Base-by-base conservation (phyloP, 2,113 vertebrate genomes). In the Ceyx margarethae region DNA sequence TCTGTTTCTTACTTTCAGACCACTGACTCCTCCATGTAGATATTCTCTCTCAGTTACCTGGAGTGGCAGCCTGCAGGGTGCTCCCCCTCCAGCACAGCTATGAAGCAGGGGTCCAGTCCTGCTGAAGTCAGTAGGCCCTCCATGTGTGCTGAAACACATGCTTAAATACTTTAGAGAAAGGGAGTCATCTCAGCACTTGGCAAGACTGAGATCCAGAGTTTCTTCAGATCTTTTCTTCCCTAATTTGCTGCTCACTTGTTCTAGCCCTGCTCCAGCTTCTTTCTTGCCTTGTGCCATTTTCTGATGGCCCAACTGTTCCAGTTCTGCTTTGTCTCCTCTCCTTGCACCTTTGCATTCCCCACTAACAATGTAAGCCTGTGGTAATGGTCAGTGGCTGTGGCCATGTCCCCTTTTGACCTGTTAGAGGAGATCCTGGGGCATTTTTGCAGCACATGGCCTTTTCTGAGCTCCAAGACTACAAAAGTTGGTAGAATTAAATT, bases 401-500 rank as follows among this genome's bases (percentile, higher is more conserved):
- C 78, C 60, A 54, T 74, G 20, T 50, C 69, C 93, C 65, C 88
- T 97, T 91, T 91, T 42, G 13, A 64, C 29, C 33, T 77, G 23
- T 67, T 73, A 29, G 51, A 65, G 58, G n/a, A 93, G 6, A 42
- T 2, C 50, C 51, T 77, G 78, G 22, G 91, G 60, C 87, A 73
- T 94, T 85, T 76, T 76, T 65, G 46, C 14, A 67, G 60, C 37
- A 51, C 23, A 25, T 25, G 79, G 46, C 51, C 46, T 84, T 87
- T 88, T 82, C n/a, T 82, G 84, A 87, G 60, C 37, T 82, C 51
- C 29, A 82, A 79, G 64, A 40, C 82, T 71, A 74, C 51, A 92
- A 85, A 94, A 85, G 18, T 91, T 89, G 71, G 46, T 64, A 60
- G n/a, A 92, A 76, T 87, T 96, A 90, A 95, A 90, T 94, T 92